Evolutionary conservation across 2,113 vertebrate genomes (phyloP).

Genomic region (Mellivora capensis): DNA sequence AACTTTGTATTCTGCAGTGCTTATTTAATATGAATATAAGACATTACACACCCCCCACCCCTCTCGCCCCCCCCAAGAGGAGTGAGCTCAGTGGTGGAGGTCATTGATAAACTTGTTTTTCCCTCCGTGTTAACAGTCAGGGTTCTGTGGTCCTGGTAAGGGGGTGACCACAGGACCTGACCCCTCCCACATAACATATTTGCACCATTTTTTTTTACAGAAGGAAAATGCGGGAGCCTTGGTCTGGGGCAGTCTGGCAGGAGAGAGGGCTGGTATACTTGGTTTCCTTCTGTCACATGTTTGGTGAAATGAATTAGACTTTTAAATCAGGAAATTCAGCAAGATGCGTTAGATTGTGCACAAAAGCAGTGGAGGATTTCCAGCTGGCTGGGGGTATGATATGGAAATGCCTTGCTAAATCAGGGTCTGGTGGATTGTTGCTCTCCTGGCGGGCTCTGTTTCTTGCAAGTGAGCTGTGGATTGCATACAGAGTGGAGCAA

Average conservation of each 20-base stretch:
- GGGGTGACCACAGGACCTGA: not conserved
- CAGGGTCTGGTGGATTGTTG: conserved; percentile 21
- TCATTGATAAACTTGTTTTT: not conserved
- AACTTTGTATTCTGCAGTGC: not conserved
- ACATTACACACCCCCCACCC: not conserved
- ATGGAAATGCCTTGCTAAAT: conserved; percentile 66
- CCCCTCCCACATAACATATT: not conserved
- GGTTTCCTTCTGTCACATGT: conserved; percentile 11
- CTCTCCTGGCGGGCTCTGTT: conserved; percentile 53
- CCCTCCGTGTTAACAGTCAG: not conserved
- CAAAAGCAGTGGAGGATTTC: conserved; percentile 68
- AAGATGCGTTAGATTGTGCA: conserved; percentile 50
- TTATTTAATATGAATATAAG: not conserved
- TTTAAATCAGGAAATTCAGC: conserved; percentile 41
- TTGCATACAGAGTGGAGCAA: not conserved
- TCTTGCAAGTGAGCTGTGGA: conserved; percentile 5
- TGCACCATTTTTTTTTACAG: not conserved
- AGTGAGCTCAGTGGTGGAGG: not conserved
- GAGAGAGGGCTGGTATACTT: not conserved
- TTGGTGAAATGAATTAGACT: not conserved
- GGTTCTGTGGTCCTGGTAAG: not conserved
- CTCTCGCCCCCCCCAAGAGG: not conserved
- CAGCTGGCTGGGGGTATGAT: conserved; percentile 6
- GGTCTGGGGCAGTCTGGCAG: not conserved
- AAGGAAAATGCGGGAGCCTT: not conserved